These are phyloP conservation scores for Marisa cornuarietis DNA, from an alignment of 1,140 invertebrate genomes.

Conservation along the genomic window DNA sequence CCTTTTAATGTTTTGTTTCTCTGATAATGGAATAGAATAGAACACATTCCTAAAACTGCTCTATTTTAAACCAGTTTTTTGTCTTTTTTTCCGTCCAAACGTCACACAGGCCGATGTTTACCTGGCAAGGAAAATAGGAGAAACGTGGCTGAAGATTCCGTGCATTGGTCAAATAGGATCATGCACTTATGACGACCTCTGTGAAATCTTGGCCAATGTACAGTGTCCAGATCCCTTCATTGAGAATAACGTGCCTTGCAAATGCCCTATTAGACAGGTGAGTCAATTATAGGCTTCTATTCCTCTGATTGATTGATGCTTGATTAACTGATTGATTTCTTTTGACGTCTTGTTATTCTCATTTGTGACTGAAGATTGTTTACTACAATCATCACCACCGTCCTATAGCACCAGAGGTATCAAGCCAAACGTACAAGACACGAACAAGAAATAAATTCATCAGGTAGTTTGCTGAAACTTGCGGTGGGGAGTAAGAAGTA, in stretches of 20 bases:
- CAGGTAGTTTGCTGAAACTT: no score
- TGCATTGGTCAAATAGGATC: conserved; percentile 46
- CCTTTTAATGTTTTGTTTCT: no score
- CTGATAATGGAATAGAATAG: no score
- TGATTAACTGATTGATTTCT: background rate
- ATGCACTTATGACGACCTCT: conserved; percentile 44
- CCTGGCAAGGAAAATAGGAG: conserved; percentile 28
- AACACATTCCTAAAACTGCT: background rate
- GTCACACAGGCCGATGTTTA: conserved; percentile 10
- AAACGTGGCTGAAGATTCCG: conserved; percentile 37
- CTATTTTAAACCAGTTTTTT: background rate
- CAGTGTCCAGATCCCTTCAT: conserved; percentile 35
- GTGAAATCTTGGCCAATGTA: conserved; percentile 29
- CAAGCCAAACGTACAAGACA: no score
- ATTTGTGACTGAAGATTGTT: background rate
- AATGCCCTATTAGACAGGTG: conserved; percentile 46
- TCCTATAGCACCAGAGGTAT: background rate
- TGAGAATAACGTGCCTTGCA: conserved; percentile 33
- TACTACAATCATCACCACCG: background rate
- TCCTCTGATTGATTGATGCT: background rate
- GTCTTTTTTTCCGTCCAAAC: background rate
- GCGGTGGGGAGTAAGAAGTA: no score
- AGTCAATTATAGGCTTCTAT: background rate
- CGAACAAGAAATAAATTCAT: no score
- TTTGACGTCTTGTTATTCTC: background rate